Percentiles rank a stretch among this genome's conserved stretches.
phyloP scores from a whole-genome alignment of 37 sponge, comb jelly and placozoan genomes.

The Spongia lamella region DNA sequence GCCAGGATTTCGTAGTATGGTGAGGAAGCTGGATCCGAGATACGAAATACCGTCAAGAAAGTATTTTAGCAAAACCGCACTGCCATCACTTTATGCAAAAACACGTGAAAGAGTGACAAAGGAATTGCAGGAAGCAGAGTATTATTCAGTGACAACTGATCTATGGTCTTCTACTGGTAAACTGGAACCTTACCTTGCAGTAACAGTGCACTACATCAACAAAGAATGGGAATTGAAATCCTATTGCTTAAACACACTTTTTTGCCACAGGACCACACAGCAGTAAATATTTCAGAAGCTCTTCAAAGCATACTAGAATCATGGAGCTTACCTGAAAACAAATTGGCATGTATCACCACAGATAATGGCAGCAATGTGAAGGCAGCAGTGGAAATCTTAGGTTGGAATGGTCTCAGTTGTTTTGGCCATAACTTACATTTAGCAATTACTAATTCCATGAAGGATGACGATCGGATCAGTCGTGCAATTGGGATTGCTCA shows the following conservation, averaged over 20 bases:
- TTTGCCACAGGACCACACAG: slow-evolving; percentile 41
- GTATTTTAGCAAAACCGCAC: too few species aligned
- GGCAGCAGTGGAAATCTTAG: neutral
- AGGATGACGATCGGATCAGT: neutral
- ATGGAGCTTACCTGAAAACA: slow-evolving; percentile 2
- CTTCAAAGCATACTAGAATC: neutral
- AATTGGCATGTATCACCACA: slow-evolving; percentile 9
- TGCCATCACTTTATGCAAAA: too few species aligned
- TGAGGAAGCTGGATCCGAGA: too few species aligned
- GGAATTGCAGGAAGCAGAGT: too few species aligned
- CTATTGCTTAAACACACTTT: slow-evolving; percentile 15
- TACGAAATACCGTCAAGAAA: too few species aligned
- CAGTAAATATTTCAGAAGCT: slow-evolving; percentile 13
- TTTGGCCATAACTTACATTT: slow-evolving; percentile 31
- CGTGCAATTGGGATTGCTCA: neutral
- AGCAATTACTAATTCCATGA: too few species aligned
- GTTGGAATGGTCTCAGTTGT: slow-evolving; percentile 8
- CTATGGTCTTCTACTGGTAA: too few species aligned
- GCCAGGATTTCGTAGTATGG: too few species aligned
- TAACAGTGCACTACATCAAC: too few species aligned
- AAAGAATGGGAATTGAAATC: slow-evolving; percentile 25
- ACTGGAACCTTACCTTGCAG: too few species aligned
- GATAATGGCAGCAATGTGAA: slow-evolving; percentile 29
- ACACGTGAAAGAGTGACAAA: too few species aligned
- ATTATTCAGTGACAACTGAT: too few species aligned